Evolutionary conservation across 1,140 invertebrate species (phyloP).

Genomic region (Scylla paramamosain): DNA sequence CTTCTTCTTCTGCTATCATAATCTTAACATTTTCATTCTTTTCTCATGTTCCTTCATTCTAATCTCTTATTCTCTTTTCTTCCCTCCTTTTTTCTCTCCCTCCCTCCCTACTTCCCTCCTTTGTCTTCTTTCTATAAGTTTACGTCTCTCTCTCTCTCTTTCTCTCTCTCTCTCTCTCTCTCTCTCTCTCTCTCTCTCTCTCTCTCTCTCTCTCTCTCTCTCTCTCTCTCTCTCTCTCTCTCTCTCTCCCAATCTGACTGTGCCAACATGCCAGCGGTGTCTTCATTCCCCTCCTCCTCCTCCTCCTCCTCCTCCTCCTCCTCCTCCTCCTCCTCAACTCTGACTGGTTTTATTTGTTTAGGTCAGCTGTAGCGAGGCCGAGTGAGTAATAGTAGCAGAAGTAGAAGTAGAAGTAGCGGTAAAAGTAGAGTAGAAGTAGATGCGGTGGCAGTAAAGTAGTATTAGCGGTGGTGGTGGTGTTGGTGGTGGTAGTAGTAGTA

Average conservation of each 20-base stretch:
- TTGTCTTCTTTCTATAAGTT: not conserved
- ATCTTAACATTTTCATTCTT: not conserved
- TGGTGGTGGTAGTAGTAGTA: not conserved
- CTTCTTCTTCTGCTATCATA: not conserved
- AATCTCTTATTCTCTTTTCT: not conserved
- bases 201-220: slow-evolving; percentile 39
- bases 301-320: slow-evolving; percentile 1
- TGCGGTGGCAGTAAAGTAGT: not conserved
- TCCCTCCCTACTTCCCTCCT: not conserved
- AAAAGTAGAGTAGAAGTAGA: slow-evolving; percentile 14
- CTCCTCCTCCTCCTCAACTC: not conserved
- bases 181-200: not conserved
- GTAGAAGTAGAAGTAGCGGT: not conserved
- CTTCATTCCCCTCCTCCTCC: not conserved
- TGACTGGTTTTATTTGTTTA: slow-evolving; percentile 4
- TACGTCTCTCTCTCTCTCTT: not conserved
- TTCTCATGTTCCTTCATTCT: not conserved
- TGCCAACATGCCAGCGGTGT: not conserved
- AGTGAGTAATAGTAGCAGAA: not conserved
- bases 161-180: not conserved
- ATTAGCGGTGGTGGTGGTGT: not conserved
- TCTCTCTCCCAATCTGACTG: not conserved
- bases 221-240: slow-evolving; percentile 42
- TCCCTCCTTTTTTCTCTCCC: not conserved
- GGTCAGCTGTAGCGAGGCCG: not conserved